Evolutionary conservation across 2,888 invertebrate genomes (phyloP), one percentile per base, ranked within the genome.

Genomic region (Ectemnius lituratus): DNA sequence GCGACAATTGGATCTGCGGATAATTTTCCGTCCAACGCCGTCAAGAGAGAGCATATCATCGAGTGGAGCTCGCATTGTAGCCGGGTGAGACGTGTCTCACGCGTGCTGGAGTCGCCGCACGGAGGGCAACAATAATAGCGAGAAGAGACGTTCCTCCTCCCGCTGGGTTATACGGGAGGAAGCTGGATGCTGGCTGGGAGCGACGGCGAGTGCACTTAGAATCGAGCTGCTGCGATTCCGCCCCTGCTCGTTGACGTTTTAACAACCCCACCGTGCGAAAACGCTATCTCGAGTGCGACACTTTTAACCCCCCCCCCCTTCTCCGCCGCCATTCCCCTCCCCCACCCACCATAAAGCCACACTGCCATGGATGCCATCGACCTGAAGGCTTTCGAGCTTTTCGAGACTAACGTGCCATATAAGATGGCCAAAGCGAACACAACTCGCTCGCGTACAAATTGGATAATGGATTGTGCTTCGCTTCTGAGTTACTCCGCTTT

Each of bases 81-180:
- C 62, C 60, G 70, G 49, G 56, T 52, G 67, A 79, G 77, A 74
- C 70, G 67, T 70, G 71, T 73, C 73, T 76, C 71, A 62, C 76
- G 70, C 70, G 70, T 67, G 76, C 67, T 68, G 63, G 11, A 67
- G 58, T 61, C 62, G 69, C 49, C 76, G 75, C 78, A 79, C 71
- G 71, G 73, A 70, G 67, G 70, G 67, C 73, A 78, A 78, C 79
- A 76, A 79, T 79, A 79, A 79, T 78, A 79, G 76, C 76, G 71
- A 74, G 37, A 4, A 37, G 37, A 37, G 37, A 37, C 6, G 37
- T 37, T 37, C 37, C 11, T 37, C 37, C 6, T 37, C 6, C 6
- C 6, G 37, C 8, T 37, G 37, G 37, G 4, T 6, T 1, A 6
- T 37, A 37, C 37, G 37, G 8, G 37, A 37, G 37, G 37, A 37